Base-by-base conservation (phyloP, 2,797 vertebrate genomes). In the Paratrypauchen microcephalus region DNA sequence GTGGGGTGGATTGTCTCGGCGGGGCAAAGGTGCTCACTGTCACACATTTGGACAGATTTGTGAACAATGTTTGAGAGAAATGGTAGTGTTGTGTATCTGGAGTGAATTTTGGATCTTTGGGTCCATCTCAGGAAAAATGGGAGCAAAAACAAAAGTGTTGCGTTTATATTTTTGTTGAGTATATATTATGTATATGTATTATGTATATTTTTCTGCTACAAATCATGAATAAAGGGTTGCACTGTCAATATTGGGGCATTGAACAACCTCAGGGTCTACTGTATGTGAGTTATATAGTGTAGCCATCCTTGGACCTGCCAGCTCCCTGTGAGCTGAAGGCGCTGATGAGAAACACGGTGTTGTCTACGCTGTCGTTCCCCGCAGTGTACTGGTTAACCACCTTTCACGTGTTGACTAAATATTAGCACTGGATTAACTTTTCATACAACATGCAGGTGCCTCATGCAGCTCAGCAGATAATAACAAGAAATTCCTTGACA, bases 361-460 rank as follows among this genome's bases (percentile, higher is more conserved):
- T 83, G 83, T 72, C 68, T 68, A 75, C 6, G n/a, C 75, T 68
- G 81, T 88, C 90, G 86, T 79, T 76, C 88, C 73, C 74, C 32
- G 32, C 68, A 76, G 65, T 72, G 75, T 36, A 6, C 69, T 69
- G 75, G 69, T 81, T 87, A 89, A 89, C 70, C 60, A 77, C 71
- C 70, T 58, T 59, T 79, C 86, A 82, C 70, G 12, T 81, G 75
- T 76, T 64, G 74, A 86, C 75, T 82, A 86, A 91, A 87, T 72
- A 79, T 89, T 87, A 88, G 75, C 63, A 52, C 75, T 67, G 70
- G 71, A 83, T 81, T 87, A 77, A 74, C 58, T 57, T 66, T 36
- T 80, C 63, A 67, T 55, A 58, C 57, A 65, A 52, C 36, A 65
- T 15, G 41, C n/a, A 60, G 69, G 55, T 28, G 13, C 1, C 41